Base-by-base conservation (phyloP, 2,797 vertebrate species). In the Syngnathus acus region DNA sequence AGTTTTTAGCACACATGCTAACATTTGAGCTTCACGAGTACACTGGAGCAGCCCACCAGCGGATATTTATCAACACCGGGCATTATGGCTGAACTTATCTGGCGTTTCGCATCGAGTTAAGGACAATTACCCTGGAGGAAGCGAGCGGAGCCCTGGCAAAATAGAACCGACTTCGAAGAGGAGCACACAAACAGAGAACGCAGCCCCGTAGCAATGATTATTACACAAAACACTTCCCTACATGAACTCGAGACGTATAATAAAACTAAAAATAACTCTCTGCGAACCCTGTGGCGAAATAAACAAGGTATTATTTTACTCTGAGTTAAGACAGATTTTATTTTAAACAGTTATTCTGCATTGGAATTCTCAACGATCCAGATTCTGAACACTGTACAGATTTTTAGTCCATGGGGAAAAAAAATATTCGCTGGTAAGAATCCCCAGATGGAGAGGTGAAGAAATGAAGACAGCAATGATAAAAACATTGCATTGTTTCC, bases 61-160 rank as follows among this genome's bases (percentile, higher is more conserved):
- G 64, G 70, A 78, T 69, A 64, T 58, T 67, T 73, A 78, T 78
- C 68, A 82, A 62, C 59, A 48, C 74, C 69, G 60, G 76, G 75
- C 81, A 74, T 82, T 74, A 78, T 71, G 79, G 81, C 70, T 66
- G 70, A 78, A 72, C 55, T 68, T 80, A 68, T 76, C 64, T 74
- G 74, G 3, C 10, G 57, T 77, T 80, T 81, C 69, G 78, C 65
- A 82, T 74, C 5, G 50, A 79, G 75, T 81, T 75, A 73, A 67
- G 65, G 72, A 70, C 76, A 81, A 73, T 78, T 78, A 79, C 73
- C 69, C 77, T 70, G 74, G 45, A 66, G 79, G 73, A 68, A 78
- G 65, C 13, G 45, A 79, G 65, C 68, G 64, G 54, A 78, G 73
- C 58, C 62, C 17, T 66, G 9, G 7, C 64, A 70, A 40, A 32